Evolutionary conservation across 37 sponge, comb jelly and placozoan genomes (phyloP).

Genomic region (Haliclona indistincta): DNA sequence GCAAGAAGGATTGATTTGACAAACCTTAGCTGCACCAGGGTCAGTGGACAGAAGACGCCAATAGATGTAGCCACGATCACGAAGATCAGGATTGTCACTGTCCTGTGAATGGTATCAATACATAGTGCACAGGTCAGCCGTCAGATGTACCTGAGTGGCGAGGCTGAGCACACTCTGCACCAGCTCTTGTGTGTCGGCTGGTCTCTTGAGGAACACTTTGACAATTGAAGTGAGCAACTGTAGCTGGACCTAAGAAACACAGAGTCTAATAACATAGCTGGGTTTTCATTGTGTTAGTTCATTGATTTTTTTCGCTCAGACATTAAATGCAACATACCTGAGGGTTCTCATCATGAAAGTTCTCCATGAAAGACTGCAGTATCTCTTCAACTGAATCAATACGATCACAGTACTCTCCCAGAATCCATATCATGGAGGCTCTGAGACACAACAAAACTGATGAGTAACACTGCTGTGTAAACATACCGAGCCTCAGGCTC

Average conservation of each 20-base stretch:
- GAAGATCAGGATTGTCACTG: slow-evolving; percentile 97
- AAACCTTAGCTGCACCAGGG: slow-evolving; percentile 95
- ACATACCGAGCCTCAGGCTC: slow-evolving; percentile 96
- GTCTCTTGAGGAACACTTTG: slow-evolving; percentile 96
- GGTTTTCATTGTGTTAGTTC: neutral
- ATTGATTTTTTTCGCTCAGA: neutral
- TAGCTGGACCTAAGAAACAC: slow-evolving; percentile 78
- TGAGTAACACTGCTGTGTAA: neutral
- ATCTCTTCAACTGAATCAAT: slow-evolving; percentile 96
- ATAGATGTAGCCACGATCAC: slow-evolving; percentile 99
- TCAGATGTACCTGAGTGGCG: slow-evolving; percentile 80
- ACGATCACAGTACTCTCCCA: slow-evolving; percentile 98
- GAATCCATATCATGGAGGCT: slow-evolving; percentile 99
- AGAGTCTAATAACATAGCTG: neutral
- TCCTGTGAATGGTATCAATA: slow-evolving; percentile 43
- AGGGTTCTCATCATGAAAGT: slow-evolving; percentile 91
- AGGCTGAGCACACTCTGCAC: slow-evolving; percentile 93
- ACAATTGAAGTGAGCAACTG: slow-evolving; percentile 96
- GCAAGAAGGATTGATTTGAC: neutral
- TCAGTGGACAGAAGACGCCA: slow-evolving; percentile 99
- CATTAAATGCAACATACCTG: slow-evolving; percentile 34
- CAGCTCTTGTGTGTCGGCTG: slow-evolving; percentile 90
- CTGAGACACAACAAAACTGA: slow-evolving; percentile 27
- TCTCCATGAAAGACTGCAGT: slow-evolving; percentile 86
- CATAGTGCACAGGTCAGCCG: neutral